Conservation (phyloP, 1,140 invertebrate genomes). For the Drosophila teissieri region DNA sequence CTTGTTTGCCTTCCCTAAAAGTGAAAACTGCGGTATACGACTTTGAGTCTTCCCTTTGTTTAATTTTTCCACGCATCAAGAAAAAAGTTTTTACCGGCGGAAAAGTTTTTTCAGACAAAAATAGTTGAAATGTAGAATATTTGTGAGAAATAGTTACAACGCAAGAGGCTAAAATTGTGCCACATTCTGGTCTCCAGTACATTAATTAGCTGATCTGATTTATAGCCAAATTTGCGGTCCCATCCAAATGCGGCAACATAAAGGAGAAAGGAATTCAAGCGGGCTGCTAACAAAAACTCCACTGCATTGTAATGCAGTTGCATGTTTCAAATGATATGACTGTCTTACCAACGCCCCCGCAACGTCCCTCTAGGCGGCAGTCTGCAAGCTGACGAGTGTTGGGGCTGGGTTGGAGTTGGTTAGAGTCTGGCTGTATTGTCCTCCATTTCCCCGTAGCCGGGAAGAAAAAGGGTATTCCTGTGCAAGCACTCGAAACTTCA, state of each 20-base stretch:
- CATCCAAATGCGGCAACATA: conserved; percentile 13
- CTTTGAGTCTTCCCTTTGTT: conserved; percentile 1
- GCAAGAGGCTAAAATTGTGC: background rate
- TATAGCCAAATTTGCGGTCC: background rate
- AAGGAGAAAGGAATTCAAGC: background rate
- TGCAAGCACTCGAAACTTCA: background rate
- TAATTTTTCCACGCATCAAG: background rate
- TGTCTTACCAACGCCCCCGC: conserved; percentile 17
- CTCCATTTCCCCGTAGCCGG: background rate
- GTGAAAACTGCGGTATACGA: conserved; percentile 22
- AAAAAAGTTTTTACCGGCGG: conserved; percentile 7
- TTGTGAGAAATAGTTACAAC: background rate
- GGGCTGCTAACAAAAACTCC: conserved; percentile 40
- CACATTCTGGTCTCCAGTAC: background rate
- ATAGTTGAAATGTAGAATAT: background rate
- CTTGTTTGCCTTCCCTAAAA: conserved; percentile 10
- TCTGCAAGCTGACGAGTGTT: background rate
- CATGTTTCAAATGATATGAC: conserved; percentile 33
- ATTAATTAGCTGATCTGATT: background rate
- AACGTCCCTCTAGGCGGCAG: background rate
- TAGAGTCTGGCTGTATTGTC: conserved; percentile 7
- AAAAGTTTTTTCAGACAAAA: conserved; percentile 19
- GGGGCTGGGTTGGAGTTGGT: background rate
- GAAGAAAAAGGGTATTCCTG: conserved; percentile 1
- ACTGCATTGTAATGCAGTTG: conserved; percentile 52